A percentile compares a stretch with the other conserved stretches of the same genome.
Conservation (phyloP, 23 tunicate genomes). For the Diplosoma virens region DNA sequence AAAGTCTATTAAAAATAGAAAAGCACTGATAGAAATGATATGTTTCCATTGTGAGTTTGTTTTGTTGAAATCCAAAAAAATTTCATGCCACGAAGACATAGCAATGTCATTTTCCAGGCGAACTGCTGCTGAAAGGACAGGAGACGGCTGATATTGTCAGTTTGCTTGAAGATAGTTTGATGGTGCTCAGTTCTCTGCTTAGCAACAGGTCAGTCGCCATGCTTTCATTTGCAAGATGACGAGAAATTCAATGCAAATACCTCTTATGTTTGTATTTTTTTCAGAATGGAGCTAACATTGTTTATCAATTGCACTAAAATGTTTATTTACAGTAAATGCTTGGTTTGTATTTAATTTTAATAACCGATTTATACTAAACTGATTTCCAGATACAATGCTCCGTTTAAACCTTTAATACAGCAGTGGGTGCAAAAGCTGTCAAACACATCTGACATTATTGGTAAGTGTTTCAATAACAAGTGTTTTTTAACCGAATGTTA, state of each 20-base stretch:
- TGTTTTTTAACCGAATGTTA: too few relatives aligned
- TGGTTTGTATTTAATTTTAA: background rate
- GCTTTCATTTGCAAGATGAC: too few relatives aligned
- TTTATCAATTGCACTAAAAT: too few relatives aligned
- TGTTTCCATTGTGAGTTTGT: too few relatives aligned
- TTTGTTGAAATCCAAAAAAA: too few relatives aligned
- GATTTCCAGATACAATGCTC: constrained; percentile 91
- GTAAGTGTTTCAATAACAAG: constrained; percentile 13
- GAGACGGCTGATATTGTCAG: constrained; percentile 94
- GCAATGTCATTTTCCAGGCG: constrained; percentile 60
- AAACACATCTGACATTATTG: constrained; percentile 90
- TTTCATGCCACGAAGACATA: too few relatives aligned
- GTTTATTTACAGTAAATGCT: too few relatives aligned
- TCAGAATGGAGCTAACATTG: too few relatives aligned
- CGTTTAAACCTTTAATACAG: constrained; percentile 88
- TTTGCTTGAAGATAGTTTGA: constrained; percentile 88
- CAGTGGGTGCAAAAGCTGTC: constrained; percentile 96
- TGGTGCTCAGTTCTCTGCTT: constrained; percentile 89
- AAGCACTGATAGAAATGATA: too few relatives aligned
- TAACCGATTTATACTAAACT: background rate
- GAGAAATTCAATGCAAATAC: too few relatives aligned
- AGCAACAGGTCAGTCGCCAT: constrained; percentile 97
- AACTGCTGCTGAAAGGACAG: constrained; percentile 87
- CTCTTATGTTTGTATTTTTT: too few relatives aligned
- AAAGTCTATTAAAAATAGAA: background rate